These are phyloP conservation scores for Balaeniceps rex DNA, from an alignment of 2,113 vertebrate species.

Conservation along the genomic window DNA sequence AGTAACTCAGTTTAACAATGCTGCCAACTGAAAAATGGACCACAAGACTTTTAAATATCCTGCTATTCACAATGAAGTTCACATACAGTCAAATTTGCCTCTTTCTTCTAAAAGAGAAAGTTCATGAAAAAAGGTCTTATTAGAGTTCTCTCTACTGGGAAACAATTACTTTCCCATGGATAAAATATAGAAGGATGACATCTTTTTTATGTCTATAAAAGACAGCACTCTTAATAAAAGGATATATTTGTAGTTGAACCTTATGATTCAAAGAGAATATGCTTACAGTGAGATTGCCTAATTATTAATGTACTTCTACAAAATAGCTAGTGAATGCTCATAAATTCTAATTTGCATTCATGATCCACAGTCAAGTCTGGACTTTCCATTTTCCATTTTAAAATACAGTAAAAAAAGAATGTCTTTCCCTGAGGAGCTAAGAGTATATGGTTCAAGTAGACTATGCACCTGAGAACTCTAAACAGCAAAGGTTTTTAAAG, in stretches of 20 bases:
- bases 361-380: not conserved
- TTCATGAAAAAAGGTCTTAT: not conserved
- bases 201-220: not conserved
- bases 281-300: not conserved
- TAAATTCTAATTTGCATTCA: not conserved
- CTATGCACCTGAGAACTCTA: not conserved
- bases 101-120: not conserved
- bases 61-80: not conserved
- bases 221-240: not conserved
- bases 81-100: not conserved
- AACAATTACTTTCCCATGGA: not conserved
- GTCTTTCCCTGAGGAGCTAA: not conserved
- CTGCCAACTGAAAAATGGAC: not conserved
- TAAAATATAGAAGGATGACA: not conserved
- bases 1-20: not conserved
- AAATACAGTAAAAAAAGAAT: not conserved
- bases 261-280: not conserved
- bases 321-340: not conserved
- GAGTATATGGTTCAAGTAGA: not conserved
- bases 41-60: not conserved
- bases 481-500: not conserved
- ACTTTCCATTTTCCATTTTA: not conserved
- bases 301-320: not conserved
- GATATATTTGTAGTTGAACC: not conserved
- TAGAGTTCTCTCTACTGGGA: not conserved